These are phyloP conservation scores for Hoplostethus atlanticus DNA, from an alignment of 2,797 vertebrate genomes.

Conservation along the genomic window DNA sequence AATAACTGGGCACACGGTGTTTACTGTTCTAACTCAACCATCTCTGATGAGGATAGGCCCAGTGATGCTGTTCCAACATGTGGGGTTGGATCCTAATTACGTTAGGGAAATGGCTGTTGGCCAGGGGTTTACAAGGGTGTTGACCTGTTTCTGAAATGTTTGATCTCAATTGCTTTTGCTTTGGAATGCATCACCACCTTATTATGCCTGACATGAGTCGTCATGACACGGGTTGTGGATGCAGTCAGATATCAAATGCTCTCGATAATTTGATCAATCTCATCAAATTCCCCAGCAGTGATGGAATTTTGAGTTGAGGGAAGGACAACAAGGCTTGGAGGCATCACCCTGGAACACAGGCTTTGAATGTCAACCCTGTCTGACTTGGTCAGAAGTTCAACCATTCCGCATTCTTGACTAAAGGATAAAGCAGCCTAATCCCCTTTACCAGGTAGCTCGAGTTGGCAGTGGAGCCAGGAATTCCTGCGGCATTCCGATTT, in stretches of 20 bases:
- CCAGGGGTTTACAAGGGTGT: neutral
- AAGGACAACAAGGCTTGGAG: conserved; percentile 51
- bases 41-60: conserved; percentile 21
- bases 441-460: conserved; percentile 89
- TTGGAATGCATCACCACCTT: conserved; percentile 10
- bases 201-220: neutral
- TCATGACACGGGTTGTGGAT: conserved; percentile 17
- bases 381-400: conserved; percentile 86
- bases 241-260: neutral
- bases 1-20: conserved; percentile 28
- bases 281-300: conserved; percentile 45
- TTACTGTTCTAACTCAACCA: conserved; percentile 56
- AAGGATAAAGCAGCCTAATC: conserved; percentile 92
- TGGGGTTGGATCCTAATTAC: conserved; percentile 48
- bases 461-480: conserved; percentile 86
- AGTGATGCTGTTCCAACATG: conserved; percentile 42
- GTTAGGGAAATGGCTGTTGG: conserved; percentile 26
- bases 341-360: conserved; percentile 68
- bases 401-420: conserved; percentile 90
- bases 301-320: conserved; percentile 43
- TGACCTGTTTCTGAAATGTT: conserved; percentile 17
- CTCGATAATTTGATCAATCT: conserved; percentile 50
- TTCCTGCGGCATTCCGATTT: conserved; percentile 90
- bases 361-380: conserved; percentile 79
- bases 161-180: conserved; percentile 29